phyloP scores from a whole-genome alignment of 2,888 invertebrate genomes.

The Drosophila seclusa region DNA sequence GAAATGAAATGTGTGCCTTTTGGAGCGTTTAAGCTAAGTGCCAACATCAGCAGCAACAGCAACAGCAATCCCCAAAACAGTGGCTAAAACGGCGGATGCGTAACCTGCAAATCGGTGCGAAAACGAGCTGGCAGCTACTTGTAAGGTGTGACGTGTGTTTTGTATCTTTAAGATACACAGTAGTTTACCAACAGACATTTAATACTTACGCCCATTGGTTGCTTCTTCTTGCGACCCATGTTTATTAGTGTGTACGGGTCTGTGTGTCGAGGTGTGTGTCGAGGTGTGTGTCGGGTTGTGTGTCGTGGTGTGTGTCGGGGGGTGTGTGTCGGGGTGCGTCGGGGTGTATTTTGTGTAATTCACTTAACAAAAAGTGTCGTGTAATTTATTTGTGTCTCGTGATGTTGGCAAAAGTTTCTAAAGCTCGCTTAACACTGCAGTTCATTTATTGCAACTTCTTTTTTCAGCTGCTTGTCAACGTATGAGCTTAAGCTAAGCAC shows the following conservation, averaged over 20 bases:
- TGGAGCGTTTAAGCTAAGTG: constrained; percentile 53
- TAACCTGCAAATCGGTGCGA: constrained; percentile 21
- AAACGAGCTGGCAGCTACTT: constrained; percentile 38
- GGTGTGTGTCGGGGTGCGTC: constrained; percentile 1
- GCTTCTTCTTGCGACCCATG: constrained; percentile 70
- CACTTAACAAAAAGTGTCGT: constrained; percentile 57
- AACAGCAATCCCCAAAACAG: not conserved
- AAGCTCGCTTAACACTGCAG: constrained; percentile 58
- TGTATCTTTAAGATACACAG: constrained; percentile 28
- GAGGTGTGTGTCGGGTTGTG: not conserved
- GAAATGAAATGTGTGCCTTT: constrained; percentile 57
- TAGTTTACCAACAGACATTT: constrained; percentile 42
- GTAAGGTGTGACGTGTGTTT: constrained; percentile 6
- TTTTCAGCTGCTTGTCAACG: constrained; percentile 50
- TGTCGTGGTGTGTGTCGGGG: not conserved
- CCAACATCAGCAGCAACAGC: constrained; percentile 8
- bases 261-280: constrained; percentile 6
- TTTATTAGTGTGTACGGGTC: constrained; percentile 10
- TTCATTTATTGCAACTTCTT: constrained; percentile 60
- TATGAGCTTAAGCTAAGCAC: constrained; percentile 40
- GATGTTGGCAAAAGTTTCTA: constrained; percentile 30
- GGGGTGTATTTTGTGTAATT: constrained; percentile 31
- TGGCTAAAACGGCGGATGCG: constrained; percentile 33
- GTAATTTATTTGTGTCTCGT: constrained; percentile 46
- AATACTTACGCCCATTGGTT: constrained; percentile 70